Base-by-base conservation (phyloP, 2,113 vertebrate genomes). In the Perca flavescens region DNA sequence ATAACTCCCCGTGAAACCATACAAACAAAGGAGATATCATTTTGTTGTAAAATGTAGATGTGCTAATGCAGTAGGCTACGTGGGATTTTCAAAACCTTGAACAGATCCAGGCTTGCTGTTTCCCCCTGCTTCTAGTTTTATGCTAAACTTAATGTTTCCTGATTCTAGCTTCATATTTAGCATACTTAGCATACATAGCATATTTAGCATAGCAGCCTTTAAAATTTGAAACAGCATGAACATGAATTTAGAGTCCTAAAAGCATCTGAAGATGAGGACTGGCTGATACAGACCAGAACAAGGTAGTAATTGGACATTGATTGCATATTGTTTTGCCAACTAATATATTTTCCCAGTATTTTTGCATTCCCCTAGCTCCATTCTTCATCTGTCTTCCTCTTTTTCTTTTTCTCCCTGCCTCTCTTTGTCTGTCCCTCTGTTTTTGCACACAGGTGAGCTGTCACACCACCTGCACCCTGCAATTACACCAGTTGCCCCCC, bases 381-480 rank as follows among this genome's bases (percentile, higher is more conserved):
- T 62, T 21, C 22, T 15, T 68, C 19, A 7, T 52, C 11, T 68
- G 15, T 56, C 7, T 43, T 2, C 72, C 9, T 58, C 53, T 70
- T 60, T 69, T 47, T 47, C 13, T 77, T 61, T 61, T 13, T 61
- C 36, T 25, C 2, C 17, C 57, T n/a, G 0, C 21, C 46, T 77
- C 54, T 83, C 63, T 74, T 79, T 85, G 54, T 69, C 25, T 25
- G 40, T 61, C 64, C 50, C 56, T 74, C 64, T 85, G 13, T 79
- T 50, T 77, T n/a, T 60, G 28, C 49, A 25, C 22, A 56, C 84
- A 88, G 89, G 90, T 92, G 77, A 91, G 49, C 67, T 57, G 81
- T 80, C 85, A 86, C 86, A 84, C 85, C 86, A 83, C 85, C 86
- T 85, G 71, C 72, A 90, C 82, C 87, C 74, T 90, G 25, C 82